phyloP scores from a whole-genome alignment of 1,140 invertebrate species.

The Drosophila ogumai region DNA sequence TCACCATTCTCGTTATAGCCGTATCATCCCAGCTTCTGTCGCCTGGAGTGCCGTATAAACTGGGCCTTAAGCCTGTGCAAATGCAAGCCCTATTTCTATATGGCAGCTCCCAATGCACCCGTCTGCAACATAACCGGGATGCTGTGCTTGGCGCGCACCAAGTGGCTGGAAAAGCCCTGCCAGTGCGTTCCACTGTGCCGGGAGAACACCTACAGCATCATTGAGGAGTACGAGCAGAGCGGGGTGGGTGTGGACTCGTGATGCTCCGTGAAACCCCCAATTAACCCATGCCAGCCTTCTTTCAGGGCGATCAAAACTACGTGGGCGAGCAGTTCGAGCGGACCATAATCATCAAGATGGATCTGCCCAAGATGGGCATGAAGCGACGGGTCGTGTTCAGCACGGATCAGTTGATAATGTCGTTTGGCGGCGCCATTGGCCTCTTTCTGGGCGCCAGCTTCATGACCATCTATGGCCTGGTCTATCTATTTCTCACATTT shows the following conservation, averaged over 20 bases:
- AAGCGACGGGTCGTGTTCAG: slow-evolving; percentile 79
- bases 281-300: background rate
- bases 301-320: slow-evolving; percentile 45
- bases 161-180: slow-evolving; percentile 61
- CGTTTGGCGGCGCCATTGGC: slow-evolving; percentile 77
- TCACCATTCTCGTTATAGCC: slow-evolving; percentile 25
- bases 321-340: slow-evolving; percentile 64
- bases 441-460: slow-evolving; percentile 82
- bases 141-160: slow-evolving; percentile 57
- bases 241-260: slow-evolving; percentile 29
- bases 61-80: slow-evolving; percentile 56
- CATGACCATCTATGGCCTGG: slow-evolving; percentile 69
- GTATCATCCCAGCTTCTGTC: slow-evolving; percentile 71
- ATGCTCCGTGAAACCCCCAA: background rate
- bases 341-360: slow-evolving; percentile 60
- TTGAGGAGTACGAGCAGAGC: slow-evolving; percentile 43
- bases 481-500: slow-evolving; percentile 55
- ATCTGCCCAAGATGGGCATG: slow-evolving; percentile 73
- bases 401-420: slow-evolving; percentile 77
- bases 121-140: slow-evolving; percentile 64
- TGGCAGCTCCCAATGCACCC: slow-evolving; percentile 26
- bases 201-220: slow-evolving; percentile 57
- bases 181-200: slow-evolving; percentile 64
- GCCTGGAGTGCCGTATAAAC: slow-evolving; percentile 74
- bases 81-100: slow-evolving; percentile 80